These are phyloP conservation scores for Carettochelys insculpta DNA, from an alignment of 2,113 vertebrate genomes.

Conservation along the genomic window DNA sequence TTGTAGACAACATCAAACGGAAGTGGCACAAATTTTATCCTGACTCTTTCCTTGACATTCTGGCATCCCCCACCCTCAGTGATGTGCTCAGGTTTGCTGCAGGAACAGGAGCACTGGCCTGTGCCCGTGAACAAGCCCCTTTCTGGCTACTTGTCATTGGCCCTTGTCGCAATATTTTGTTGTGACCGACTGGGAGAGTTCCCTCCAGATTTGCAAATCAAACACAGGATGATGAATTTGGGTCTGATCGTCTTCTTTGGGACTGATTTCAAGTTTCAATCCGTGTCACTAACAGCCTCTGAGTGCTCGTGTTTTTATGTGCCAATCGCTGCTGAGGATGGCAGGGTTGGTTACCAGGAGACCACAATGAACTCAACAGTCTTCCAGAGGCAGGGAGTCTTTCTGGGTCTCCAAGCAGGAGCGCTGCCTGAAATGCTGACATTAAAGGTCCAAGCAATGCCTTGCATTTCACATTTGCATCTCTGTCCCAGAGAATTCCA, in stretches of 20 bases:
- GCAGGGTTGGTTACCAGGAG: not conserved
- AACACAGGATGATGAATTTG: not conserved
- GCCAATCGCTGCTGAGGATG: not conserved
- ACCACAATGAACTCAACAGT: not conserved
- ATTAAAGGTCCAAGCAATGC: not conserved
- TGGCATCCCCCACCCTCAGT: not conserved
- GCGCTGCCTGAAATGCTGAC: not conserved
- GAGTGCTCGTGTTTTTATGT: not conserved
- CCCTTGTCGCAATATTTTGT: not conserved
- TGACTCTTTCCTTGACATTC: not conserved
- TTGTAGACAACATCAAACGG: not conserved
- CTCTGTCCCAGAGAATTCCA: not conserved
- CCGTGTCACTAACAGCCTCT: not conserved
- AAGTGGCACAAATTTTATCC: not conserved
- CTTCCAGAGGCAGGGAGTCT: not conserved
- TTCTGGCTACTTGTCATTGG: not conserved
- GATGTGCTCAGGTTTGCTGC: not conserved
- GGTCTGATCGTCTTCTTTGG: not conserved
- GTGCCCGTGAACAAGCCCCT: fast-evolving
- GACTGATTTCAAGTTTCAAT: not conserved
- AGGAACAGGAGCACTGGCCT: not conserved
- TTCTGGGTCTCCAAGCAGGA: not conserved
- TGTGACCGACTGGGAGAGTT: not conserved
- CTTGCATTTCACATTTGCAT: not conserved
- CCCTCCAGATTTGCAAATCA: not conserved